Percentiles rank a stretch among this genome's conserved stretches.
These are phyloP conservation scores for Creontiades dilutus DNA, from an alignment of 2,888 invertebrate genomes.

Conservation along the genomic window DNA sequence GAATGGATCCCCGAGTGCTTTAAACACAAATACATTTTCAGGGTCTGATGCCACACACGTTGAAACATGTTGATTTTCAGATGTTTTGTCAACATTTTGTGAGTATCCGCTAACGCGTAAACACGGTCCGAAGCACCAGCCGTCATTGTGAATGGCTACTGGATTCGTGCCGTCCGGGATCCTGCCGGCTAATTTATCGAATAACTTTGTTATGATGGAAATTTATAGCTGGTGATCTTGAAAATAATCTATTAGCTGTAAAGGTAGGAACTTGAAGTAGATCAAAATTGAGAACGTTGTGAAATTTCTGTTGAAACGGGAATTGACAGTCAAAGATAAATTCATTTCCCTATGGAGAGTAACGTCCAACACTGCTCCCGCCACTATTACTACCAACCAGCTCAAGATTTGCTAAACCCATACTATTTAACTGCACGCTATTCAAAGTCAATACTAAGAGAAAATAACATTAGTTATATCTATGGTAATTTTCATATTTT, in stretches of 20 bases:
- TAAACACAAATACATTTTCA: conserved; percentile 40
- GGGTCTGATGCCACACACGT: conserved; percentile 29
- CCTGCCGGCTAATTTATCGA: neutral
- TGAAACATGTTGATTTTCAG: conserved; percentile 9
- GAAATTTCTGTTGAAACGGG: neutral
- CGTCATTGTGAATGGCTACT: conserved; percentile 29
- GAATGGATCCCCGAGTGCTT: conserved; percentile 25
- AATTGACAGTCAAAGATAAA: neutral
- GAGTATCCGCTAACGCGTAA: conserved; percentile 44
- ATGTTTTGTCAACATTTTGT: conserved; percentile 21
- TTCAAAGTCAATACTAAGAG: no score
- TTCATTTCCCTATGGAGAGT: neutral
- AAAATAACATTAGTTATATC: no score
- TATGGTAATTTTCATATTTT: no score
- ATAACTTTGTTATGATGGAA: neutral
- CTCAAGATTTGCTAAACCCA: no score
- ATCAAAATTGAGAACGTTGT: no score
- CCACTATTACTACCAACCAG: no score
- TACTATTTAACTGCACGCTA: no score
- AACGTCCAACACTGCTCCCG: no score
- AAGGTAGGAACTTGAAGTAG: no score
- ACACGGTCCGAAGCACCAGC: neutral
- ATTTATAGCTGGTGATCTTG: neutral
- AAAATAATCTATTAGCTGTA: no score
- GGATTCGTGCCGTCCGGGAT: neutral